Base-by-base conservation (phyloP, 2,888 invertebrate genomes). In the Heliconius charithonia region DNA sequence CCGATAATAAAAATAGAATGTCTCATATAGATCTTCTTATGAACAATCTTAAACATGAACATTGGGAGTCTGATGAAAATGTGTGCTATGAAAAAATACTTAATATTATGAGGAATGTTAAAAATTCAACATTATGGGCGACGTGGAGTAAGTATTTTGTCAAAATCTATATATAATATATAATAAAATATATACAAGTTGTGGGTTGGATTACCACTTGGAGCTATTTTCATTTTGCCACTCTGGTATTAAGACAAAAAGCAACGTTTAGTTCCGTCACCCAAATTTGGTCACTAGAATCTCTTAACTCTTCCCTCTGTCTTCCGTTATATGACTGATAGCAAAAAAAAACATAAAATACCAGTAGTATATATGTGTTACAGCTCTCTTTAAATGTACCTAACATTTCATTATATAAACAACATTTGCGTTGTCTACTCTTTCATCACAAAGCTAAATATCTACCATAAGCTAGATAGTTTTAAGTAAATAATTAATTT, bases 81-180 rank as follows among this genome's bases (percentile, higher is more conserved):
- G 19, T 66, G 4, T 80, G 80, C 32, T 71, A 62, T 7, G n/a
- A 75, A 2, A 79, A 81, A 62, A 45, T 78, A 25, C 29, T 80
- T n/a, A 65, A 67, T 32, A 78, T 80, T 63, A 76, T 80, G 76
- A 71, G 67, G 2, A 82, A 80, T 75, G 80, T 77, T 22, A 79
- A 80, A 25, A 82, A 82, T 67, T 80, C 82, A 0, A 82, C 82
- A 3, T 72, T 82, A 63, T 82, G 78, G 82, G 82, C 82, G 9
- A 75, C 76, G 19, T 82, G 82, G 82, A 79, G 82, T 82, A 66
- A 76, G 80, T 80, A 73, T 29, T 51, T 19, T 51, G 19, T 19
- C 51, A 7, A 51, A 19, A 19, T 51, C 6, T 45, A 45, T 32
- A 7, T 32, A 32, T 1, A 6, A 45, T 51, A 51, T 51, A 51